These are phyloP conservation scores for Drosophila jambulina DNA, from an alignment of 1,140 invertebrate genomes.

Conservation along the genomic window DNA sequence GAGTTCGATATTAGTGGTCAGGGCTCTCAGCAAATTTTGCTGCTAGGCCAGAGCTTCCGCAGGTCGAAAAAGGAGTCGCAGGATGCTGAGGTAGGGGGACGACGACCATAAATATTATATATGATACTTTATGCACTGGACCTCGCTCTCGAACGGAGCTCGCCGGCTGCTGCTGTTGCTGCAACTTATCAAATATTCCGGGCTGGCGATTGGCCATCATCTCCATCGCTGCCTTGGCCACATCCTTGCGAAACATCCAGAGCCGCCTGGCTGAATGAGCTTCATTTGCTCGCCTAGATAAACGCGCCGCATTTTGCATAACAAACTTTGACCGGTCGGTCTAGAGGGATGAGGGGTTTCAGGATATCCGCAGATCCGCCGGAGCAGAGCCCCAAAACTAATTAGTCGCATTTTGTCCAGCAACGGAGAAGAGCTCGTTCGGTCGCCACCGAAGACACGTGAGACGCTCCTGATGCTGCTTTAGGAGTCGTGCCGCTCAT, in stretches of 20 bases:
- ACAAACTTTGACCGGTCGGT: conserved; percentile 65
- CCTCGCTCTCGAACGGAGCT: conserved; percentile 24
- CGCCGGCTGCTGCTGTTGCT: conserved; percentile 16
- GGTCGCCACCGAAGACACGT: conserved; percentile 60
- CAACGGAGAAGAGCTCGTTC: conserved; percentile 9
- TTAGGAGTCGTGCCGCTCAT: conserved; percentile 46
- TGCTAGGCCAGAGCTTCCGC: conserved; percentile 26
- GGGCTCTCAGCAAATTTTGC: conserved; percentile 56
- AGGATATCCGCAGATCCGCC: neutral
- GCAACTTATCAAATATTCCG: conserved; percentile 82
- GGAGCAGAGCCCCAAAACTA: conserved; percentile 68
- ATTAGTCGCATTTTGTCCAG: conserved; percentile 59
- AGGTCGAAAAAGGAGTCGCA: conserved; percentile 7
- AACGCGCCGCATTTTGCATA: conserved; percentile 76
- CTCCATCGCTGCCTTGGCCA: conserved; percentile 70
- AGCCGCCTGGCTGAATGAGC: conserved; percentile 66
- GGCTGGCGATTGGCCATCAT: conserved; percentile 79
- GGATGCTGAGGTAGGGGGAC: conserved; percentile 17
- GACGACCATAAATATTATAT: conserved; percentile 82
- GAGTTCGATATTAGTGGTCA: conserved; percentile 78
- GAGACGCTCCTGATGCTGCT: conserved; percentile 33
- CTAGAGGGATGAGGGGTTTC: neutral
- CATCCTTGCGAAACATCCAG: conserved; percentile 67
- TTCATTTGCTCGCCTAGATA: conserved; percentile 73
- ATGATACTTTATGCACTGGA: conserved; percentile 75